Evolutionary conservation across 2,113 vertebrate genomes (phyloP), one percentile per base, ranked within the genome.

Genomic region (Ptychochromis oligacanthus): DNA sequence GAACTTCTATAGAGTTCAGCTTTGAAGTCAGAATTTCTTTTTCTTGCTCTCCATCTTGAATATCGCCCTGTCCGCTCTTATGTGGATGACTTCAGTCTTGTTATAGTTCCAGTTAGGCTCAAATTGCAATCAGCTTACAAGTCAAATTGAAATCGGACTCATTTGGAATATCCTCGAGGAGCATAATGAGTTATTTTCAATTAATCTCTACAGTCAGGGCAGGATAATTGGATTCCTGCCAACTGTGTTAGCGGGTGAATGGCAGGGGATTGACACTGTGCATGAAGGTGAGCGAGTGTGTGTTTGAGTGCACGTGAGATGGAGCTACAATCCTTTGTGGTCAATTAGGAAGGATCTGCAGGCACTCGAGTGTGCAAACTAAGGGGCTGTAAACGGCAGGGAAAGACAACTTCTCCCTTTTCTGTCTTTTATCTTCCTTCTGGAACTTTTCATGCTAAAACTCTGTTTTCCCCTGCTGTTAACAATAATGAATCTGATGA

Each of bases 161-260:
- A 67, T 83, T 67, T 22, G 52, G 64, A 77, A 83, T 40, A 75
- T 75, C 28, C 88, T 90, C 62, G 6, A 79, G 60, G 80, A 81
- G 56, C 60, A 6, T 81, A 81, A 93, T 82, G 86, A 91, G 2
- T 78, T 84, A 79, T 85, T 92, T 88, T 91, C 59, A 86, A 87
- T 94, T 75, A 89, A 84, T 88, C 85, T 80, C 26, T 58, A 57
- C 72, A 77, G 84, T 80, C 80, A 81, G 11, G 58, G 28, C 36
- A 56, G 83, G 87, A 87, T 86, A 83, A 87, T 84, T 78, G 93
- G 91, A 31, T 81, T 62, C 56, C 79, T 52, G 89, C 90, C 93
- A 89, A 84, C 78, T 91, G 85, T 88, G 89, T 88, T 83, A 75
- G 85, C 79, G 46, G 86, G 85, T 87, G 87, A 77, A 85, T 61